These are phyloP conservation scores for Hafferia zeledoni DNA, from an alignment of 2,797 vertebrate species.

Conservation along the genomic window DNA sequence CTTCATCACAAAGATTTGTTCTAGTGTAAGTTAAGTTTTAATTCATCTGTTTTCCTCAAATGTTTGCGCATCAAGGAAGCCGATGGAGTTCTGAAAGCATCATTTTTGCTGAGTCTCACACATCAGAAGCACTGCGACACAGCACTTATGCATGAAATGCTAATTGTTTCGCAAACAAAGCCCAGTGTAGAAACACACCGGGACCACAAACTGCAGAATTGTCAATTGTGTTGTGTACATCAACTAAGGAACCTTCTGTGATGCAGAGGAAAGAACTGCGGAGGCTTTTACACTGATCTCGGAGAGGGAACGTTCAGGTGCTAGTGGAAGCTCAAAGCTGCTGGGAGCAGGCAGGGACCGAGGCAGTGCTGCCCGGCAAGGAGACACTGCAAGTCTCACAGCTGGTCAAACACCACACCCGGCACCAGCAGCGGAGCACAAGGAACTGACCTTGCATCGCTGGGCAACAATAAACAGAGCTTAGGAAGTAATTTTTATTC, in stretches of 20 bases:
- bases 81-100: background rate
- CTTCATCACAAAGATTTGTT: fast-evolving
- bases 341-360: fast-evolving
- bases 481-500: background rate
- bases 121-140: background rate
- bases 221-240: background rate
- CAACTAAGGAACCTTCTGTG: background rate
- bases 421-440: fast-evolving
- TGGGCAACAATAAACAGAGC: background rate
- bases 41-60: fast-evolving
- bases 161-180: background rate
- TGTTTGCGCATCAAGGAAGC: background rate
- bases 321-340: fast-evolving
- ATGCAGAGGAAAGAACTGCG: background rate
- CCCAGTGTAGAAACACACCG: background rate
- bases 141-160: fast-evolving
- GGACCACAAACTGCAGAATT: background rate
- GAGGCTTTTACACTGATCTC: background rate
- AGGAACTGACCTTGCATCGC: background rate
- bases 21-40: fast-evolving
- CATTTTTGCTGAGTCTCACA: background rate
- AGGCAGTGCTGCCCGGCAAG: background rate
- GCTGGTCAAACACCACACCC: background rate
- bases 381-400: fast-evolving
- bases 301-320: background rate